phyloP scores from a whole-genome alignment of 2,888 invertebrate genomes.

The Altica lythri region DNA sequence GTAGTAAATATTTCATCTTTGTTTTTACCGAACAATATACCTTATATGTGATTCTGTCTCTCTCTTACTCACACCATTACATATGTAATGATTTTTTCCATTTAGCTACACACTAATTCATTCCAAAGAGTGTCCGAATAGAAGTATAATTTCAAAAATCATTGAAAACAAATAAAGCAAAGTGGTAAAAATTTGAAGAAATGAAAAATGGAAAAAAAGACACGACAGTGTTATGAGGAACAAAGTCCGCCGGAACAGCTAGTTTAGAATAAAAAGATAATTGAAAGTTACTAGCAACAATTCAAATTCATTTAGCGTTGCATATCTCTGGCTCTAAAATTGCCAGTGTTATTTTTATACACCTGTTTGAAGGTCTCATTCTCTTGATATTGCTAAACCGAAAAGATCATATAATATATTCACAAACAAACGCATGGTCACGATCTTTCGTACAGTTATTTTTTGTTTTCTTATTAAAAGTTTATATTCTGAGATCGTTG shows the following conservation, averaged over 20 bases:
- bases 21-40: no score
- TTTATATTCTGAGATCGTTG: no score
- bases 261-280: neutral
- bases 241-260: neutral
- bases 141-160: no score
- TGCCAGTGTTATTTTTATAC: constrained; percentile 33
- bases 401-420: constrained; percentile 34
- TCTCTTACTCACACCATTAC: no score
- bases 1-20: no score
- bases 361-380: constrained; percentile 33
- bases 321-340: constrained; percentile 26
- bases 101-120: no score
- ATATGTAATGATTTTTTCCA: no score
- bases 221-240: neutral
- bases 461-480: neutral
- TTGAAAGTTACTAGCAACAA: constrained; percentile 9
- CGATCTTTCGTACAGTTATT: no score
- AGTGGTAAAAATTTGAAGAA: neutral
- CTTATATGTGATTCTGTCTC: no score
- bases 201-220: neutral
- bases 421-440: neutral
- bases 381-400: constrained; percentile 22
- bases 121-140: no score
- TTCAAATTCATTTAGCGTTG: constrained; percentile 11
- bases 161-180: neutral